phyloP scores from a whole-genome alignment of 2,113 vertebrate species.

The Corapipo altera region DNA sequence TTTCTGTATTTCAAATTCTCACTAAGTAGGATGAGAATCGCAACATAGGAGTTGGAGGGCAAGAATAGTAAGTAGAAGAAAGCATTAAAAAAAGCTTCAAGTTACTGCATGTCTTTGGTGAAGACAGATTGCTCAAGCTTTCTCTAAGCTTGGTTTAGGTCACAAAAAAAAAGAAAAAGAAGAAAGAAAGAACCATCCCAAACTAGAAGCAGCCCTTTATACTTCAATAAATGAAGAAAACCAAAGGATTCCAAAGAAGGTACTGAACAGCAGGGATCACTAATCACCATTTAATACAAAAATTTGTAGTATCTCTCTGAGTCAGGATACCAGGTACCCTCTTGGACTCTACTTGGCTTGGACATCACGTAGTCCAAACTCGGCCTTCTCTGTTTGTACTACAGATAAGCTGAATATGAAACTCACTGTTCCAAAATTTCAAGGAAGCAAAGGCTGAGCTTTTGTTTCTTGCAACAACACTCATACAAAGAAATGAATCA shows the following conservation, averaged over 20 bases:
- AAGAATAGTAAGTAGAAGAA: neutral
- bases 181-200: neutral
- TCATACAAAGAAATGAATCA: neutral
- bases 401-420: neutral
- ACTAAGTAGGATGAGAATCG: neutral
- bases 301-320: neutral
- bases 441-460: neutral
- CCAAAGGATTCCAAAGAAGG: neutral
- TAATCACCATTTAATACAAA: neutral
- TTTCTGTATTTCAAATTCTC: neutral
- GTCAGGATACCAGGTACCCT: neutral
- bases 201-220: neutral
- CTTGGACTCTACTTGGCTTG: neutral
- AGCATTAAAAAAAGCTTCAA: neutral
- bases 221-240: neutral
- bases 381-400: neutral
- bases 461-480: neutral
- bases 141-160: neutral
- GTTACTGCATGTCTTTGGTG: neutral
- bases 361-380: neutral
- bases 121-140: neutral
- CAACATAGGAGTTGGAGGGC: neutral
- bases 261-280: neutral
- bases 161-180: too few species aligned
- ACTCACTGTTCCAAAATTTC: neutral